Percentiles rank a stretch among this genome's conserved stretches.
Evolutionary conservation across 2,113 vertebrate genomes (phyloP).

Genomic region (Rhinopomastus cyanomelas): DNA sequence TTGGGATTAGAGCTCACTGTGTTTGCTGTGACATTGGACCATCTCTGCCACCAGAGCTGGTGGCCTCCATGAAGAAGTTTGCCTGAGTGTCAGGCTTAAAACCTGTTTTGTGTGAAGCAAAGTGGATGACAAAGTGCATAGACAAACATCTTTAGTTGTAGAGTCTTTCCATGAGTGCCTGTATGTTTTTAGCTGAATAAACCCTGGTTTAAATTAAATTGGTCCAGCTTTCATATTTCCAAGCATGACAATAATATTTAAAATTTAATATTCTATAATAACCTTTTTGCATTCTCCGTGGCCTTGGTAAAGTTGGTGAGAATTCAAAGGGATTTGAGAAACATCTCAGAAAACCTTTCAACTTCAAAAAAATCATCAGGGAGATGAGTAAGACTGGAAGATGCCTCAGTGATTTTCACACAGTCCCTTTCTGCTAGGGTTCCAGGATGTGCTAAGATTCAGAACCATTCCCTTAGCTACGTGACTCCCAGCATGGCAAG

Average conservation of each 20-base stretch:
- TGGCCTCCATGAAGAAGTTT: background rate
- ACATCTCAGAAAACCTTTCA: background rate
- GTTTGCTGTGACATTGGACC: background rate
- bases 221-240: background rate
- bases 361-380: background rate
- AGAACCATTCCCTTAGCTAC: background rate
- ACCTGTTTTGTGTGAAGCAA: background rate
- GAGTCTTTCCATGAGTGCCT: background rate
- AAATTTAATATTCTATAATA: background rate
- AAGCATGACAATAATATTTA: background rate
- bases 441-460: background rate
- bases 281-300: background rate
- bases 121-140: background rate
- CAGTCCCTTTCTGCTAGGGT: background rate
- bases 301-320: background rate
- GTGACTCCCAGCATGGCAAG: background rate
- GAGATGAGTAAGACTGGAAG: background rate
- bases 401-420: background rate
- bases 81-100: background rate
- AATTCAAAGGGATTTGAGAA: background rate
- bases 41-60: constrained; percentile 25
- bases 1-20: constrained; percentile 9
- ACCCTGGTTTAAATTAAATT: background rate
- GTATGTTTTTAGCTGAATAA: background rate
- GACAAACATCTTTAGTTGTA: background rate